phyloP scores from a whole-genome alignment of 2,888 invertebrate species.

The Sinodicranocentrus sp. region DNA sequence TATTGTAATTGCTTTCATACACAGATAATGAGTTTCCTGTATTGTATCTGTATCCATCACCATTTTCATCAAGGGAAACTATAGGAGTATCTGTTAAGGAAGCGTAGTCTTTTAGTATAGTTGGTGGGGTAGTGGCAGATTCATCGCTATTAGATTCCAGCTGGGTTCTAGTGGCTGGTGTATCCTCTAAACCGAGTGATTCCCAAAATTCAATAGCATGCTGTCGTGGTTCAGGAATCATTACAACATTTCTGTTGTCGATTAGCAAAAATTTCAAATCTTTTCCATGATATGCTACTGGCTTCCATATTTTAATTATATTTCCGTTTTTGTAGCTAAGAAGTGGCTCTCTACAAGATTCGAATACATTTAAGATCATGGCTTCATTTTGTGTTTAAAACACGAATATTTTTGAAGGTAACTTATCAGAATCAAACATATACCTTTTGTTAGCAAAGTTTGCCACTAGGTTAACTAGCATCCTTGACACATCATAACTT shows the following conservation, averaged over 20 bases:
- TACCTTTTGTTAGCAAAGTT: slow-evolving; percentile 59
- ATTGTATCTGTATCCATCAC: no score
- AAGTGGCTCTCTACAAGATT: slow-evolving; percentile 36
- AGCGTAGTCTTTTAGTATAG: not conserved
- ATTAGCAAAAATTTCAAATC: slow-evolving; percentile 51
- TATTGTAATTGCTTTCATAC: no score
- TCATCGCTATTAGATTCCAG: not conserved
- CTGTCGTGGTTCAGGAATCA: slow-evolving; percentile 60
- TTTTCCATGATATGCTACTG: slow-evolving; percentile 29
- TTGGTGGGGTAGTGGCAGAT: not conserved
- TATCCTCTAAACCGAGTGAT: slow-evolving; percentile 52
- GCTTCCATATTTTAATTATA: slow-evolving; percentile 50
- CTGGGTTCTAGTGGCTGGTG: slow-evolving; percentile 9
- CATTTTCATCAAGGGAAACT: no score
- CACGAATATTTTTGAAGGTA: no score
- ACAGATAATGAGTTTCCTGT: no score
- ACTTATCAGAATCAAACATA: not conserved
- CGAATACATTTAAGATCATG: slow-evolving; percentile 1
- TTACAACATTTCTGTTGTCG: slow-evolving; percentile 53
- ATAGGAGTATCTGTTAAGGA: no score
- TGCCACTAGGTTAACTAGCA: slow-evolving; percentile 42
- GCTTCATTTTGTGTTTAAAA: not conserved
- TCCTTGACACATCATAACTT: slow-evolving; percentile 45
- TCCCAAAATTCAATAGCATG: slow-evolving; percentile 60
- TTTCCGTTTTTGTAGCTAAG: slow-evolving; percentile 46